phyloP scores from a whole-genome alignment of 2,888 invertebrate species.

The Macaria liturata region DNA sequence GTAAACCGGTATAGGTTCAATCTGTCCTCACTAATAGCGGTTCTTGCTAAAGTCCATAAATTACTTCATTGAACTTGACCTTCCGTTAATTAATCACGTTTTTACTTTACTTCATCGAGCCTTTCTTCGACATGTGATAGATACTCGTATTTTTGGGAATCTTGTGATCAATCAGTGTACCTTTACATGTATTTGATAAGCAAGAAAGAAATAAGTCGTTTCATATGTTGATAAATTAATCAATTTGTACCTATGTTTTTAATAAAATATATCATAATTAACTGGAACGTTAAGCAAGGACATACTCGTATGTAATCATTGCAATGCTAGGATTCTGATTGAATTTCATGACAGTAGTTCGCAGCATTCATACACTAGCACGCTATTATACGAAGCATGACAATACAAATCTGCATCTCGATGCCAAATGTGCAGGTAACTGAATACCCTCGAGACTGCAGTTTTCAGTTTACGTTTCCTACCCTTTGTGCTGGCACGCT shows the following conservation, averaged over 20 bases:
- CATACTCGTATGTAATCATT: no score
- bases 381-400: slow-evolving; percentile 9
- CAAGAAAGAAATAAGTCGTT: no score
- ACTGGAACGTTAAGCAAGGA: no score
- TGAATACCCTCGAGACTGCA: no score
- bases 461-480: slow-evolving; percentile 34
- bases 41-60: slow-evolving; percentile 25
- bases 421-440: slow-evolving; percentile 18
- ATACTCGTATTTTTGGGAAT: slow-evolving; percentile 14
- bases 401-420: slow-evolving; percentile 22
- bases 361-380: not conserved
- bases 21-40: slow-evolving; percentile 13
- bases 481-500: slow-evolving; percentile 50
- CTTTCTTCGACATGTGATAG: slow-evolving; percentile 30
- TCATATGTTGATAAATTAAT: no score
- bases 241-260: no score
- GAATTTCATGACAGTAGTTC: not conserved
- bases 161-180: slow-evolving; percentile 7
- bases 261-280: no score
- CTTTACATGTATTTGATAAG: not conserved
- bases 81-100: slow-evolving; percentile 36
- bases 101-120: slow-evolving; percentile 30
- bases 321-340: no score
- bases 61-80: slow-evolving; percentile 32
- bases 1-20: not conserved